Base-by-base conservation (phyloP, 2,797 vertebrate species). In the Pantherophis alleghaniensis region DNA sequence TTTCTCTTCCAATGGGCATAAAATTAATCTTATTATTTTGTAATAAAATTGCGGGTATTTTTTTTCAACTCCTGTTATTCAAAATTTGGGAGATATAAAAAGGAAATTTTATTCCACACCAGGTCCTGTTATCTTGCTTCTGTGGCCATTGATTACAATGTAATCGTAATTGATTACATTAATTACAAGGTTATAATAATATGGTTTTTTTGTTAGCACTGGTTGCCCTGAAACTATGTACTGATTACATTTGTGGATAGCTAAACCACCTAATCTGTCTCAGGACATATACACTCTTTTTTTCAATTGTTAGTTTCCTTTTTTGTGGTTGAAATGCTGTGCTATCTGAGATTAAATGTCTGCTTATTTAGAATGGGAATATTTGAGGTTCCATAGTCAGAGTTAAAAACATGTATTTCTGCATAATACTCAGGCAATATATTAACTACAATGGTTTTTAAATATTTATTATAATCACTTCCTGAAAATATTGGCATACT, bases 301-400 rank as follows among this genome's bases (percentile, higher is more conserved):
- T 92, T 88, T 69, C 79, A 87, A 14, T 79, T 79, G 63, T 12
- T 88, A 2, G 14, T 90, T 96, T 94, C 57, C 94, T 66, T 42
- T 89, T 60, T 55, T 93, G 57, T 16, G 92, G 10, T 18, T 51
- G 63, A 47, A 61, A 87, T 86, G 28, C 57, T 90, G 1, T 0
- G 0, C 57, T 90, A 91, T 94, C 47, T 87, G 26, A 14, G 53
- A 93, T 79, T 87, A 95, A 91, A 95, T 51, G 16, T 89, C 66
- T 94, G 2, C 59, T 24, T 69, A 24, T 92, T 93, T 95, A 92
- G 94, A 94, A 95, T 91, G 74, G 60, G 92, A 94, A 92, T 94
- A 55, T 92, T 91, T 94, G 91, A 94, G 93, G 88, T 94, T 94
- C 88, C 93, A 90, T 91, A 92, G 79, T 89, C 94, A 91, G 69